phyloP scores from a whole-genome alignment of 2,888 invertebrate species.

The Halocaridina rubra region DNA sequence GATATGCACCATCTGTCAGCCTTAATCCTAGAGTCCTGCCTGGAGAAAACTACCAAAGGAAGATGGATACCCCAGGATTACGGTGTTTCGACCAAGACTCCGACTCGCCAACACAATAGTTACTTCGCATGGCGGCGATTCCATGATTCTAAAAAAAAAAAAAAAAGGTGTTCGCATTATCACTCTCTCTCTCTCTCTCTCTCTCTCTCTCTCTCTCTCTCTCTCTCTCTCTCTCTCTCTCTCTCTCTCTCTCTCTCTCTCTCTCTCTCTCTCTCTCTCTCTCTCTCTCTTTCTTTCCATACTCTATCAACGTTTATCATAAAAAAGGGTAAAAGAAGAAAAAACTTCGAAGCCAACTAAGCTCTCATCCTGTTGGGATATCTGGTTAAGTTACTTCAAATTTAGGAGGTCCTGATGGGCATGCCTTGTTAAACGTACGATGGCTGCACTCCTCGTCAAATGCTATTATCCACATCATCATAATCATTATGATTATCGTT shows the following conservation, averaged over 20 bases:
- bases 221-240: not conserved
- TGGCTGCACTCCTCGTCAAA: too few species aligned
- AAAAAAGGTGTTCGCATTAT: too few species aligned
- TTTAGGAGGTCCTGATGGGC: too few species aligned
- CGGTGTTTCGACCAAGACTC: not conserved
- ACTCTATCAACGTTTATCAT: too few species aligned
- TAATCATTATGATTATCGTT: too few species aligned
- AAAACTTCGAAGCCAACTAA: too few species aligned
- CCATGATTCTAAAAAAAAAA: not conserved
- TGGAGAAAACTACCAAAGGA: not conserved
- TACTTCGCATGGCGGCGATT: not conserved
- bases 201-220: not conserved
- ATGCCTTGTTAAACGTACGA: too few species aligned
- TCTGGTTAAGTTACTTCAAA: too few species aligned
- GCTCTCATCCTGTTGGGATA: too few species aligned
- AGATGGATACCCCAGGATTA: not conserved
- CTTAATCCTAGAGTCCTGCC: not conserved
- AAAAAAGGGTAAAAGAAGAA: too few species aligned
- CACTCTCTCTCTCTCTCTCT: not conserved
- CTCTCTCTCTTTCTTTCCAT: not conserved
- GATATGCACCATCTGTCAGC: slow-evolving; percentile 8
- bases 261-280: not conserved
- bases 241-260: not conserved
- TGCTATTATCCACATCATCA: too few species aligned
- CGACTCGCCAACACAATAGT: not conserved